Percentiles rank a stretch among this genome's conserved stretches.
Conservation (phyloP, 2,113 vertebrate species). For the Hyaena hyaena region DNA sequence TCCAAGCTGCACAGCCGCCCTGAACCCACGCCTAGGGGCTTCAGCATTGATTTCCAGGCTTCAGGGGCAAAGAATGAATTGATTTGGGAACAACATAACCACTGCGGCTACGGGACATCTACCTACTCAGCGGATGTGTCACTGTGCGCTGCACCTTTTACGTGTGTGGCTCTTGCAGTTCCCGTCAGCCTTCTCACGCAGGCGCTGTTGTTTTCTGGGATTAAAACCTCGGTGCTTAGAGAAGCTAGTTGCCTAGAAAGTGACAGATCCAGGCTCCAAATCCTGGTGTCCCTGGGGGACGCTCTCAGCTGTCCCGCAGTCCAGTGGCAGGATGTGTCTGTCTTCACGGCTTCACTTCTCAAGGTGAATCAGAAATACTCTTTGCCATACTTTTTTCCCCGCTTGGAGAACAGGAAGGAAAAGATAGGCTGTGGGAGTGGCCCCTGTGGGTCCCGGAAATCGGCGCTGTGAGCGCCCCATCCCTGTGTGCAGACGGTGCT, state of each 20-base stretch:
- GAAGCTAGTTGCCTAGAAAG: neutral
- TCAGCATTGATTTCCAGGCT: neutral
- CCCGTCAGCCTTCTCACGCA: neutral
- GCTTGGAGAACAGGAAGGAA: neutral
- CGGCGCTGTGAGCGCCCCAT: neutral
- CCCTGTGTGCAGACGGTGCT: neutral
- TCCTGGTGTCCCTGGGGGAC: neutral
- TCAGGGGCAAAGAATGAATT: neutral
- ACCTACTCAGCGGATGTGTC: neutral
- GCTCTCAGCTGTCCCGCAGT: neutral
- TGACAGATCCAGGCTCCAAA: neutral
- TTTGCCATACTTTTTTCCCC: neutral
- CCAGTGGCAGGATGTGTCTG: neutral
- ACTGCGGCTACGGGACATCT: neutral
- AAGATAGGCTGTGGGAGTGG: neutral
- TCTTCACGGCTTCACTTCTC: neutral
- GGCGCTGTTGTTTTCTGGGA: neutral
- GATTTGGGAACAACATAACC: neutral
- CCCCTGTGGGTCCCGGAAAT: neutral
- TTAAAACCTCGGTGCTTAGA: neutral
- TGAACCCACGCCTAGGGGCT: neutral
- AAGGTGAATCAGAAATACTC: neutral
- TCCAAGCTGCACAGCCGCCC: no score
- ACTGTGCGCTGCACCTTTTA: no score
- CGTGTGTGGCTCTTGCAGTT: neutral